Conservation (phyloP, 1,140 invertebrate species). For the Tetramorium alpestre region DNA sequence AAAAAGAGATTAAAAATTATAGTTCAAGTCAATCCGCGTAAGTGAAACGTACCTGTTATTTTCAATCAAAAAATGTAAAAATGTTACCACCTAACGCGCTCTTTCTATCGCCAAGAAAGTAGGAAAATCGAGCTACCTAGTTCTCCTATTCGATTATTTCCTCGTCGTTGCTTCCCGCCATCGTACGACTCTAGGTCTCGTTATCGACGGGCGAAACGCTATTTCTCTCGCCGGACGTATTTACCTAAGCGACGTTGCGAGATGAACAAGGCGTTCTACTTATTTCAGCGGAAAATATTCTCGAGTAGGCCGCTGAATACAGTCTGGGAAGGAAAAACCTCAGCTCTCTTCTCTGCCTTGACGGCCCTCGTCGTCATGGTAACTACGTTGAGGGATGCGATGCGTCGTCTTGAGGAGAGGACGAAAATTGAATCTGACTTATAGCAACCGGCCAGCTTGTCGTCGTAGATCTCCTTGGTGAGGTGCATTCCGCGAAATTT, state of each 20-base stretch:
- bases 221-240: constrained; percentile 45
- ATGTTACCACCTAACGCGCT: not conserved
- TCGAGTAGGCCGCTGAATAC: constrained; percentile 45
- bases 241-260: constrained; percentile 45
- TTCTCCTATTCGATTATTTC: constrained; percentile 55
- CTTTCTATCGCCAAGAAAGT: constrained; percentile 7
- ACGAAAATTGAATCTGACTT: constrained; percentile 55
- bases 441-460: constrained; percentile 31
- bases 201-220: constrained; percentile 37
- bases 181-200: constrained; percentile 38
- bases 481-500: constrained; percentile 56
- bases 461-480: constrained; percentile 27
- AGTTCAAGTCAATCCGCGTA: not conserved
- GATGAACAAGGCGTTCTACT: constrained; percentile 59
- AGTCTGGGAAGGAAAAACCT: not conserved
- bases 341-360: not conserved
- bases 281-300: constrained; percentile 58
- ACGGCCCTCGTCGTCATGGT: constrained; percentile 51
- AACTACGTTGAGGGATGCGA: constrained; percentile 47
- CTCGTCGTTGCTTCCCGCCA: constrained; percentile 29
- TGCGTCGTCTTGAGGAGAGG: constrained; percentile 4
- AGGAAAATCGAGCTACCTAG: constrained; percentile 33
- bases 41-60: constrained; percentile 23
- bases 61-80: constrained; percentile 17
- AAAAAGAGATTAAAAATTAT: constrained; percentile 1